Evolutionary conservation across 2,113 vertebrate species (phyloP).

Genomic region (Hoplias malabaricus): DNA sequence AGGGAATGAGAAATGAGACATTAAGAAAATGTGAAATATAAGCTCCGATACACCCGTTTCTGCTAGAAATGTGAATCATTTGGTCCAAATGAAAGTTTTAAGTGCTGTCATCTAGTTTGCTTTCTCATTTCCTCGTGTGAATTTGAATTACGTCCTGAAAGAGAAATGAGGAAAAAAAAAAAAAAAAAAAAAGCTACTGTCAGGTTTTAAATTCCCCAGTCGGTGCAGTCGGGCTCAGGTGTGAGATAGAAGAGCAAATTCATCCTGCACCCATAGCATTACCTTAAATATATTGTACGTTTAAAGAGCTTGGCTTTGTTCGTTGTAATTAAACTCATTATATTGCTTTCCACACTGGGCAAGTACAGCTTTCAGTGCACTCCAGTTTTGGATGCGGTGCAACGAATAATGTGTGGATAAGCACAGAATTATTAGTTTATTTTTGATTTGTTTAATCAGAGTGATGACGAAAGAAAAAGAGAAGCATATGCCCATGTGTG

Average conservation of each 20-base stretch:
- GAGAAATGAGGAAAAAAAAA: not conserved
- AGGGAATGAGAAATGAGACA: slow-evolving; percentile 35
- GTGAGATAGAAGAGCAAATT: not conserved
- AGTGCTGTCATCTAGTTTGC: slow-evolving; percentile 4
- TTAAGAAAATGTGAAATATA: slow-evolving; percentile 24
- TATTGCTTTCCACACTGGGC: not conserved
- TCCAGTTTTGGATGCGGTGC: not conserved
- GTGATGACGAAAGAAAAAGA: no score
- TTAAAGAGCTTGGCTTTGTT: not conserved
- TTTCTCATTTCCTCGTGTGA: slow-evolving; percentile 7
- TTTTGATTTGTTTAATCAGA: no score
- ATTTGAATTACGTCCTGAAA: slow-evolving; percentile 2
- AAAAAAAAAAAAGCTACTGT: not conserved
- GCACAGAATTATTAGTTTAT: no score
- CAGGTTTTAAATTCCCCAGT: not conserved
- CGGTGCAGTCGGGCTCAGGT: not conserved
- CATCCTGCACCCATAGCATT: not conserved
- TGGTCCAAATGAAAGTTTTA: slow-evolving; percentile 19
- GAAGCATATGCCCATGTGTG: no score
- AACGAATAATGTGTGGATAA: no score
- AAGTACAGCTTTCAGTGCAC: not conserved
- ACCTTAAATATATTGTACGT: not conserved
- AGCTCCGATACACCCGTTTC: not conserved
- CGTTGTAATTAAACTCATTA: not conserved
- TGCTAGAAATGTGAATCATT: slow-evolving; percentile 3